These are phyloP conservation scores for Galaxias olidus DNA, from an alignment of 2,797 vertebrate genomes.

Conservation along the genomic window DNA sequence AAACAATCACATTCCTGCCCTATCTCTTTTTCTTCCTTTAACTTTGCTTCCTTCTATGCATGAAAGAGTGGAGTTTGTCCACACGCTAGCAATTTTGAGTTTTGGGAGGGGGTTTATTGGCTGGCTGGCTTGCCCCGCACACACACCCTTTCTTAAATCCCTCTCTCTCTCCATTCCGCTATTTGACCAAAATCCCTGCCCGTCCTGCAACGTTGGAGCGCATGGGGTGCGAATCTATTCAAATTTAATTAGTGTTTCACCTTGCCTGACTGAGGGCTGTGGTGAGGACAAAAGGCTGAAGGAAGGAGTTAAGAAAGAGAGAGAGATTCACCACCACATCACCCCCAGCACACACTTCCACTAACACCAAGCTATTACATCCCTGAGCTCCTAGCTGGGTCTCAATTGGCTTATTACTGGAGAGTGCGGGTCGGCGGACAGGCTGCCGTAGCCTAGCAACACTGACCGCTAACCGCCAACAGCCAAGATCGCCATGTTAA, in stretches of 20 bases:
- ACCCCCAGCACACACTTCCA: background rate
- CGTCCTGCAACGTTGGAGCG: no score
- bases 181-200: no score
- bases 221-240: no score
- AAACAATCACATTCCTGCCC: no score
- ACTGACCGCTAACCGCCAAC: background rate
- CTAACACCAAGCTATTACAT: constrained; percentile 6
- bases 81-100: background rate
- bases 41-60: background rate
- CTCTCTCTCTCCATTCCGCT: constrained; percentile 1
- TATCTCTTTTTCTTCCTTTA: background rate
- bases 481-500: constrained; percentile 32
- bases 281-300: no score
- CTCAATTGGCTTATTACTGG: background rate
- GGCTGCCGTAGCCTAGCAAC: constrained; percentile 13
- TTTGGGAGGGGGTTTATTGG: background rate
- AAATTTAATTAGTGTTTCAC: no score
- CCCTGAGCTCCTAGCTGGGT: constrained; percentile 2
- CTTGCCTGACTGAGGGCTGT: no score
- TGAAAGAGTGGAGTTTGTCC: constrained; percentile 12
- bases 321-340: constrained; percentile 8
- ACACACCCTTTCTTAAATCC: constrained; percentile 26
- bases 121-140: constrained; percentile 21
- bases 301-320: background rate
- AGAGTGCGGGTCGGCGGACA: background rate